Base-by-base conservation (phyloP, 2,797 vertebrate genomes). In the Nothura maculosa region DNA sequence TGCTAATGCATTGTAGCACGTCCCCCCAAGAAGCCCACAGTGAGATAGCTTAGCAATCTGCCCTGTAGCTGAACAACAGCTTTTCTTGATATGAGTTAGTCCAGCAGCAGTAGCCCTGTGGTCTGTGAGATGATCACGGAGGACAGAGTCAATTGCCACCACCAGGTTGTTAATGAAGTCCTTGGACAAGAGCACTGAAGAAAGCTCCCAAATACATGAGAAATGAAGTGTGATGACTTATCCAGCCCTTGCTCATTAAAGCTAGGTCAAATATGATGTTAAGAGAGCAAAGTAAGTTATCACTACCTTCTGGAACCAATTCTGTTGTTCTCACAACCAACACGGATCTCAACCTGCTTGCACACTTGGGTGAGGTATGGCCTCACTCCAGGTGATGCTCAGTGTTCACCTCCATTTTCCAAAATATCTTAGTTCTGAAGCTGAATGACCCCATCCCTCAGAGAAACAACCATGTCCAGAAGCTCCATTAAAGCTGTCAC, bases 301-400 rank as follows among this genome's bases (percentile, higher is more conserved):
- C 61, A 38, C 27, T 57, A 87, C 57, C 8, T 87, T 86, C 60
- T 74, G 15, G 15, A 80, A 79, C 40, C 6, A 66, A 77, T 36
- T 40, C 40, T 64, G 38, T n/a, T 61, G 8, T 47, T 54, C 30
- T 84, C 45, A 32, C 8, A 85, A 25, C 10, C 10, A 32, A 1
- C 40, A 76, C 55, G 30, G 22, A 14, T 32, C 45, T 52, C 38
- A 16, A 47, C 67, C 64, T 86, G 8, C n/a, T 60, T 63, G 14
- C 3, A 79, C 0, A 0, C 36, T 50, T 76, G 18, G 67, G 4
- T 32, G 64, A 76, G 13, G 5, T 32, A 43, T 21, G 28, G n/a
- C 58, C 73, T 66, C 15, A 43, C 42, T 76, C 58, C 62, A 19
- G 15, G 55, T 10, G 7, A 9, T 21, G 28, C 43, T 60, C 50